A percentile compares a stretch with the other conserved stretches of the same genome.
Evolutionary conservation across 2,113 vertebrate genomes (phyloP).

Genomic region (Bettongia penicillata): DNA sequence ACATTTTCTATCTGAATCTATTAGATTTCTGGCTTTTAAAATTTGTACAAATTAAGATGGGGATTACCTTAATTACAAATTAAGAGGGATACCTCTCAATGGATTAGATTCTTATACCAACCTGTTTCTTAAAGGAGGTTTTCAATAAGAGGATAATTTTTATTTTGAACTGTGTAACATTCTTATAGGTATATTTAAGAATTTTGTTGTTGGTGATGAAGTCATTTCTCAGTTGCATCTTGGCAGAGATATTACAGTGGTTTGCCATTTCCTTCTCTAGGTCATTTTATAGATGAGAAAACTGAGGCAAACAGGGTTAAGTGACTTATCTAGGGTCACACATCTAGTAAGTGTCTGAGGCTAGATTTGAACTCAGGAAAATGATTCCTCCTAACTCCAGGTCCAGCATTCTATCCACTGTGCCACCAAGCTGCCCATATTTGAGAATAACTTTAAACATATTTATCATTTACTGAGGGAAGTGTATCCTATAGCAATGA

Average conservation of each 20-base stretch:
- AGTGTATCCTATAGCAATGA: not conserved
- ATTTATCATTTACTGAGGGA: not conserved
- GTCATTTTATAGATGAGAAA: too few relatives aligned
- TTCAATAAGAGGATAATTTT: not conserved
- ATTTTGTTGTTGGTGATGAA: not conserved
- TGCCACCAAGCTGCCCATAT: too few relatives aligned
- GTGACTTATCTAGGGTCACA: too few relatives aligned
- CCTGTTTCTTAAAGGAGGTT: not conserved
- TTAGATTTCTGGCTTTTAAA: not conserved
- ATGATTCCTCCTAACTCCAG: too few relatives aligned
- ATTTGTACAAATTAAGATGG: not conserved
- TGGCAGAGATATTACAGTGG: too few relatives aligned
- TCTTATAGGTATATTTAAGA: not conserved
- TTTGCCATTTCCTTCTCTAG: too few relatives aligned
- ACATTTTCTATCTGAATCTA: not conserved
- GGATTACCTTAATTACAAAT: too few relatives aligned
- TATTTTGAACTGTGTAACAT: not conserved
- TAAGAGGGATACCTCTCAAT: not conserved
- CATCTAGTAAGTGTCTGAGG: too few relatives aligned
- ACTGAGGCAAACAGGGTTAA: too few relatives aligned
- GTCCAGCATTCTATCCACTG: too few relatives aligned
- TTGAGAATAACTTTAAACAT: not conserved
- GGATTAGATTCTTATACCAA: not conserved
- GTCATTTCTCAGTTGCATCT: too few relatives aligned
- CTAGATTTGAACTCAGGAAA: too few relatives aligned